Percentiles rank a stretch among this genome's conserved stretches.
Conservation (phyloP, 2,888 invertebrate species). For the Dryocosmus kuriphilus region DNA sequence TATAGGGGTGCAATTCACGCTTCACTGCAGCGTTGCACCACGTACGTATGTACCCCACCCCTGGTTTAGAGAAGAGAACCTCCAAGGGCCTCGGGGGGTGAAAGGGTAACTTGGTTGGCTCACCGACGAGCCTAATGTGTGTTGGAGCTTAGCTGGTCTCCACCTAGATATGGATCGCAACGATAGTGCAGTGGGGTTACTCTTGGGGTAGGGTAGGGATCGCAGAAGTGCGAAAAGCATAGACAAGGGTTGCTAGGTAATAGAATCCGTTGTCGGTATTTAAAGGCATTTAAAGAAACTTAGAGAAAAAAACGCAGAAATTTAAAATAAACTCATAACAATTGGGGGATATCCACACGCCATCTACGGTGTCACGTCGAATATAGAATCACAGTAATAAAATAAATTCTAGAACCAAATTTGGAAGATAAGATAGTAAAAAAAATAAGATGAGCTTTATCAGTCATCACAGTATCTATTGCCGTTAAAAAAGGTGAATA, state of each 20-base stretch:
- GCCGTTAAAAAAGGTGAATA: too few relatives aligned
- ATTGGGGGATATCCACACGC: too few relatives aligned
- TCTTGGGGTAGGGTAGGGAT: constrained; percentile 71
- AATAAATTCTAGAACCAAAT: too few relatives aligned
- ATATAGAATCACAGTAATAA: too few relatives aligned
- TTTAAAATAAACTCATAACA: too few relatives aligned
- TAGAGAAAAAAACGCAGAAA: background rate
- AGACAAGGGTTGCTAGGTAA: constrained; percentile 59
- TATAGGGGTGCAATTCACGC: constrained; percentile 64
- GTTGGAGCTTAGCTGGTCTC: constrained; percentile 52
- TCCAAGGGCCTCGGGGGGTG: constrained; percentile 46
- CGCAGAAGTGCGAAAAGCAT: constrained; percentile 72
- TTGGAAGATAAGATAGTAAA: too few relatives aligned
- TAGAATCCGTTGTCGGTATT: constrained; percentile 41
- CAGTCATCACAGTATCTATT: too few relatives aligned
- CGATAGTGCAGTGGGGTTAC: constrained; percentile 65
- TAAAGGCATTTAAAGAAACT: background rate
- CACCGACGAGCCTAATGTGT: constrained; percentile 44
- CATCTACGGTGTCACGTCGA: too few relatives aligned
- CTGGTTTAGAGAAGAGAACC: constrained; percentile 43
- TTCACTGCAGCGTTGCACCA: constrained; percentile 64
- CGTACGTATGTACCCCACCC: constrained; percentile 52
- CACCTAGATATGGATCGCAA: constrained; percentile 65
- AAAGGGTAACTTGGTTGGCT: constrained; percentile 45
- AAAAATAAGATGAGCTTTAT: too few relatives aligned